Conservation (phyloP, 2,888 invertebrate species). For the Phytoseiulus persimilis region DNA sequence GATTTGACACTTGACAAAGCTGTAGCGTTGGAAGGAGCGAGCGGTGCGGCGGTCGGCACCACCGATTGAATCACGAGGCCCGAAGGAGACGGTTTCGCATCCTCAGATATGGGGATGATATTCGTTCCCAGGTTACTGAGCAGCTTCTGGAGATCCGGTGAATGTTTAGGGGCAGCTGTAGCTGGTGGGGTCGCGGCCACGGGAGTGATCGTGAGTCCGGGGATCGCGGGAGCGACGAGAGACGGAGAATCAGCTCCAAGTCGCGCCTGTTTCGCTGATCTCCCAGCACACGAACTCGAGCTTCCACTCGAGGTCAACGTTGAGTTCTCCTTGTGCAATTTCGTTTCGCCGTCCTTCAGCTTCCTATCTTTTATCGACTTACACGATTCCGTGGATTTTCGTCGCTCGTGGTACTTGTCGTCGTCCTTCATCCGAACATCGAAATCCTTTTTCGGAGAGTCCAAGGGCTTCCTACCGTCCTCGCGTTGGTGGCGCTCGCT, state of each 20-base stretch:
- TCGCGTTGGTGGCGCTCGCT: neutral
- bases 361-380: neutral
- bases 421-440: neutral
- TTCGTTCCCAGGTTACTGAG: constrained; percentile 17
- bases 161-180: neutral
- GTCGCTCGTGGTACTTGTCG: neutral
- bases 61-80: constrained; percentile 27
- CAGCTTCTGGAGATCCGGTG: constrained; percentile 28
- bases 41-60: neutral
- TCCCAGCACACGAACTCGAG: neutral
- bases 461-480: neutral
- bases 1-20: neutral
- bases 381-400: neutral
- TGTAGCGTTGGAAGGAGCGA: neutral
- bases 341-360: neutral
- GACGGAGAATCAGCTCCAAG: neutral
- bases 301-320: neutral
- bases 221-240: neutral
- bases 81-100: neutral
- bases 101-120: constrained; percentile 23
- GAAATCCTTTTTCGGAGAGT: neutral
- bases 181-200: neutral
- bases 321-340: neutral
- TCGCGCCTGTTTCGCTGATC: neutral
- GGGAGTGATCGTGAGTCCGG: constrained; percentile 20